phyloP scores from a whole-genome alignment of 2,113 vertebrate genomes.

The Petromus typicus region DNA sequence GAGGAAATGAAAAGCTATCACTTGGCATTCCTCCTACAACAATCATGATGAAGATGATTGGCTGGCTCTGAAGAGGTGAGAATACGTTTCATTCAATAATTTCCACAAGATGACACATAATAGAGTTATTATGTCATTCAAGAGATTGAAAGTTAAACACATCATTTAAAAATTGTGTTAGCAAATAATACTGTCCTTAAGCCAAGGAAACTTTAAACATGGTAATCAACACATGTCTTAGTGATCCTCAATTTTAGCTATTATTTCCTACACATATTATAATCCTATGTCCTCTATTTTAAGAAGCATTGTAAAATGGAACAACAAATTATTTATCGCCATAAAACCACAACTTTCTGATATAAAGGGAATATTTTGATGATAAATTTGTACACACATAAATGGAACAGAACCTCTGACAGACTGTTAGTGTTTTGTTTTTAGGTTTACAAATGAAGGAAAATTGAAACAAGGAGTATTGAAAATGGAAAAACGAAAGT shows the following conservation, averaged over 20 bases:
- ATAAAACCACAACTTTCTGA: slow-evolving; percentile 51
- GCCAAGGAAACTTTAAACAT: background rate
- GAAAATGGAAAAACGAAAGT: slow-evolving; percentile 34
- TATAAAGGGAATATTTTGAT: slow-evolving; percentile 37
- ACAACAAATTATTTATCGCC: slow-evolving; percentile 47
- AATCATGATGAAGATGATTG: background rate
- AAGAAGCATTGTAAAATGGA: slow-evolving; percentile 7
- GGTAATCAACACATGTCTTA: slow-evolving; percentile 12
- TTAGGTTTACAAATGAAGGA: slow-evolving; percentile 59
- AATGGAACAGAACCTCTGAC: slow-evolving; percentile 28
- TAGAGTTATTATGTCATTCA: background rate
- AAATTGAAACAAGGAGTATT: slow-evolving; percentile 27
- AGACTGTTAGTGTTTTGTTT: slow-evolving; percentile 57
- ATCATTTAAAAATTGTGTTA: slow-evolving; percentile 35
- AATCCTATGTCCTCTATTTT: background rate
- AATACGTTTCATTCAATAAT: background rate
- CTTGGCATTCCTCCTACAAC: background rate
- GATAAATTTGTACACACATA: slow-evolving; percentile 55
- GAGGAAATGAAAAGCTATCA: background rate
- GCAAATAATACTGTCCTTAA: slow-evolving; percentile 44
- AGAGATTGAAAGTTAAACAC: slow-evolving; percentile 49
- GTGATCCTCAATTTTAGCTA: slow-evolving; percentile 2
- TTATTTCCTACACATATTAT: background rate
- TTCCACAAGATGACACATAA: slow-evolving; percentile 31
- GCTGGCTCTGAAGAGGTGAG: background rate